These are phyloP conservation scores for Haliclona indistincta DNA, from an alignment of 37 sponge, comb jelly and placozoan genomes.

Conservation along the genomic window DNA sequence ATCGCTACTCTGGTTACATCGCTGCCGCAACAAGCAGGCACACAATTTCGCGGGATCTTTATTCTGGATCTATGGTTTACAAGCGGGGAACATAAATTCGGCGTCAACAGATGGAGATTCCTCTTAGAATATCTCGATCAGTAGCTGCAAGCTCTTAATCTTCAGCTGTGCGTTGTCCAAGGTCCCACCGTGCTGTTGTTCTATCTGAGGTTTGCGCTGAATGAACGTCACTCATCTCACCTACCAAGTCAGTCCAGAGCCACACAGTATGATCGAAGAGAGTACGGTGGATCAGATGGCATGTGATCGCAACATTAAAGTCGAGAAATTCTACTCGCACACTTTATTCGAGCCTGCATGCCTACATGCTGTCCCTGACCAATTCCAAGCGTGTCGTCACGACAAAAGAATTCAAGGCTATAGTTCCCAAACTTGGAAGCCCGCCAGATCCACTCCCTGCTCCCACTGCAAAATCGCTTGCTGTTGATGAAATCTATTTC, in stretches of 20 bases:
- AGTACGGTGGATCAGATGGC: constrained; percentile 21
- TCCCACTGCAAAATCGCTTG: neutral
- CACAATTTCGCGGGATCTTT: constrained; percentile 49
- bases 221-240: constrained; percentile 44
- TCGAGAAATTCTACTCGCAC: constrained; percentile 41
- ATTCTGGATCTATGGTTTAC: constrained; percentile 62
- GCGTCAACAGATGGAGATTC: constrained; percentile 47
- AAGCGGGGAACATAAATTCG: constrained; percentile 4
- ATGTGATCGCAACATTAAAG: neutral
- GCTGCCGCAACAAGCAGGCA: constrained; percentile 1
- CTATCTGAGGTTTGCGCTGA: too few species aligned
- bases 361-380: neutral
- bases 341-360: constrained; percentile 35
- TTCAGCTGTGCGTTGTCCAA: constrained; percentile 51
- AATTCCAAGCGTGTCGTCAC: constrained; percentile 9
- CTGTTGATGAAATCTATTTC: neutral
- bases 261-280: constrained; percentile 26
- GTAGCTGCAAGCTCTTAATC: constrained; percentile 11
- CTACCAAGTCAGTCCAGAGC: constrained; percentile 44
- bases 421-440: constrained; percentile 16
- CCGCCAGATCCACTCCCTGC: constrained; percentile 7
- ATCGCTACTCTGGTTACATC: too few species aligned
- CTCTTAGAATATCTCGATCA: constrained; percentile 61
- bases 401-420: constrained; percentile 36
- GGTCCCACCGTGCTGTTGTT: too few species aligned